Evolutionary conservation across 30 jellyfish, hydroid and myxozoan species (phyloP), one percentile per base, ranked within the genome.

Genomic region (Pseudorhiza aurosa): DNA sequence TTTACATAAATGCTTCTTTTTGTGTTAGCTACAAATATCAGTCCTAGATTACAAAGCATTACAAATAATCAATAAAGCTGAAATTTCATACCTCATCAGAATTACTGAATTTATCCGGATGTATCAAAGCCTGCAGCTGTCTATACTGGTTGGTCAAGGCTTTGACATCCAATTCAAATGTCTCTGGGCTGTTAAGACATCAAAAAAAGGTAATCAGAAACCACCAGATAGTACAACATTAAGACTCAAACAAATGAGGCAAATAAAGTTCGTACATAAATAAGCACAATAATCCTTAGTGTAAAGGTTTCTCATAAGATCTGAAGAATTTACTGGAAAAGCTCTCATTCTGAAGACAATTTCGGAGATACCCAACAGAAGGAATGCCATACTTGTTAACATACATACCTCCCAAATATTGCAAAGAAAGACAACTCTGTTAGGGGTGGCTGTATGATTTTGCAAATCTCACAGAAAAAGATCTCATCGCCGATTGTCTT

Each of bases 61-160:
- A 28, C 75, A 60, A 64, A 68, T 39, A 28, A n/a, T n/a, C n/a
- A n/a, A 15, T 8, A 4, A 2, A 2, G n/a, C 65, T 37, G 10
- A 27, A 33, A 28, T 4, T 35, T 19, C 88, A 11, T 50, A 80
- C 91, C 53, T 80, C 91, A 39, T 44, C 24, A 15, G 85, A 72
- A 35, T 75, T 82, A 31, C 83, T 95, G 65, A 82, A 89, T 44
- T 77, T 75, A 62, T 89, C 97, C 8, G 97, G 97, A 45, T 89
- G 97, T 43, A 89, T 51, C 63, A 75, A 40, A 18, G 89, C 56
- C 51, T 89, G 97, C 24, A 82, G 91, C 33, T 89, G 44, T 65
- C 91, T 82, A 72, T 89, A 89, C 22, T 25, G 43, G 18, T 55
- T 65, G 17, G 87, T 73, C 55, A 89, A n/a, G 24, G 29, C 29